phyloP scores from a whole-genome alignment of 2,888 invertebrate genomes.

The Branchellion lobata region DNA sequence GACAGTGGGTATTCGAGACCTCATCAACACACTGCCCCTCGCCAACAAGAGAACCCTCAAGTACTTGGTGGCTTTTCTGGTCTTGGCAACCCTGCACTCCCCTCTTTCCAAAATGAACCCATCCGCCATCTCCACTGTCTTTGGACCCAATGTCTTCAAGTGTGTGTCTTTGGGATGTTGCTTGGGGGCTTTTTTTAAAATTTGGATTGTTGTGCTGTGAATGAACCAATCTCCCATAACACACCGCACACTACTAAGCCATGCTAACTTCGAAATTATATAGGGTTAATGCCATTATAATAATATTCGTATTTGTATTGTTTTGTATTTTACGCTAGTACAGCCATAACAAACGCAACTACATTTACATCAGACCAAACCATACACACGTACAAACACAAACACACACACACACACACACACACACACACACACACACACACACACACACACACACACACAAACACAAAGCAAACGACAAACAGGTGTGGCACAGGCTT shows the following conservation, averaged over 20 bases:
- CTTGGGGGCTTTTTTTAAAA: background rate
- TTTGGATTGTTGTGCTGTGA: background rate
- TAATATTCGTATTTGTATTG: too few species aligned
- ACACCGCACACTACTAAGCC: too few species aligned
- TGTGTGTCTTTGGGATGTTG: constrained; percentile 45
- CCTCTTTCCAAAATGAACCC: constrained; percentile 62
- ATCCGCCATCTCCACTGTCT: constrained; percentile 63
- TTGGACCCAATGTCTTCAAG: constrained; percentile 64
- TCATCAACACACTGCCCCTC: constrained; percentile 57
- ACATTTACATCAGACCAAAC: too few species aligned
- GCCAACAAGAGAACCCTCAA: constrained; percentile 62
- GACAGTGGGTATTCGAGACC: background rate
- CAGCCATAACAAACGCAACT: too few species aligned
- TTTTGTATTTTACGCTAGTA: too few species aligned
- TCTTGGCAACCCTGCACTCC: constrained; percentile 61
- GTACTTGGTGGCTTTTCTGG: constrained; percentile 62
- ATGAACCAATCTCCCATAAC: background rate
- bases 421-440: too few species aligned
- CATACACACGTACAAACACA: too few species aligned
- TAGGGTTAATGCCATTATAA: too few species aligned
- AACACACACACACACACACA: too few species aligned
- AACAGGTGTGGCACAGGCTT: constrained; percentile 59
- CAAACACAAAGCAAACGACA: background rate
- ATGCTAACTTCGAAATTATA: too few species aligned
- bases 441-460: too few species aligned